phyloP scores from a whole-genome alignment of 2,888 invertebrate species.

The Incurvaria masculella region DNA sequence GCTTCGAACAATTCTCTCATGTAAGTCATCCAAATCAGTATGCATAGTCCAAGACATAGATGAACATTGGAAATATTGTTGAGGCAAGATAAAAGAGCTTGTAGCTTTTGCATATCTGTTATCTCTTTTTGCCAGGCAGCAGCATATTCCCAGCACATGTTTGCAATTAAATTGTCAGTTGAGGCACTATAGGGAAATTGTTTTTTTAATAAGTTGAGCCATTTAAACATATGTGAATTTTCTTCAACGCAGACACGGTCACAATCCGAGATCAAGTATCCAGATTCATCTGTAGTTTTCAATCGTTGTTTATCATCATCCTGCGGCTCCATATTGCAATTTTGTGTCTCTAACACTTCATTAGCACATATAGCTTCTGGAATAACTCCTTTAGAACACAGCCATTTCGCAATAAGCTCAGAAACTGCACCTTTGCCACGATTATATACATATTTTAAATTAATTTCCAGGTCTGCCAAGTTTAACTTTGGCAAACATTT shows the following conservation, averaged over 20 bases:
- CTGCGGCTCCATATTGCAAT: conserved; percentile 21
- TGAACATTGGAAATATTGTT: conserved; percentile 62
- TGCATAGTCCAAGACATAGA: conserved; percentile 74
- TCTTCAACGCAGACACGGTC: conserved; percentile 33
- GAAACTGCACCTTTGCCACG: conserved; percentile 80
- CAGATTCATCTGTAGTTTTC: conserved; percentile 11
- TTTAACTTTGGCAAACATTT: conserved; percentile 51
- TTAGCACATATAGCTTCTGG: conserved; percentile 60
- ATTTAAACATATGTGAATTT: conserved; percentile 55
- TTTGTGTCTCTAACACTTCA: conserved; percentile 36
- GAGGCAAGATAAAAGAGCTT: conserved; percentile 69
- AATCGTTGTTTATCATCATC: conserved; percentile 16
- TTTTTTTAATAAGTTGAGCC: conserved; percentile 61
- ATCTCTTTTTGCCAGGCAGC: conserved; percentile 82
- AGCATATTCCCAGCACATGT: conserved; percentile 91
- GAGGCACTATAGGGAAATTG: conserved; percentile 87
- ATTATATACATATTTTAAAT: conserved; percentile 62
- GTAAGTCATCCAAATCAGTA: conserved; percentile 87
- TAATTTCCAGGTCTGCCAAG: conserved; percentile 57
- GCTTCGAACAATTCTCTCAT: conserved; percentile 77
- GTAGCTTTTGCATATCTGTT: conserved; percentile 61
- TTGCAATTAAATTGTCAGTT: conserved; percentile 73
- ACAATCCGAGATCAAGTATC: conserved; percentile 35
- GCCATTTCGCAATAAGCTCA: conserved; percentile 85
- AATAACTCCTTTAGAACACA: conserved; percentile 68